phyloP scores from a whole-genome alignment of 1,140 invertebrate species.

The Hesperophylax magnus region DNA sequence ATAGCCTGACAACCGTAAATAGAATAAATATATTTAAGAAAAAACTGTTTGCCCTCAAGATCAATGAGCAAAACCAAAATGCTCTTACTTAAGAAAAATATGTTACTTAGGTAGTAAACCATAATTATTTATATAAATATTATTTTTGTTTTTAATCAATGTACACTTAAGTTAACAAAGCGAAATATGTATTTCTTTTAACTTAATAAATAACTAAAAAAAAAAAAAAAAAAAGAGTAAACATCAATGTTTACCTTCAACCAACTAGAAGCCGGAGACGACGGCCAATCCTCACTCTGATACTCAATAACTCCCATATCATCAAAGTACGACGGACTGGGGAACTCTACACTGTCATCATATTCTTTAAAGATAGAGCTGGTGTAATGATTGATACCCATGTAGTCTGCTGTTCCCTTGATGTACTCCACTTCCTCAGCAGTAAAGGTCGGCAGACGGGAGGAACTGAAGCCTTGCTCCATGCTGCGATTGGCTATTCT shows the following conservation, averaged over 20 bases:
- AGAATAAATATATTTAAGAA: too few species aligned
- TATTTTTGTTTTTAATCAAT: too few species aligned
- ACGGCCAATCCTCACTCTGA: slow-evolving; percentile 48
- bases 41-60: too few species aligned
- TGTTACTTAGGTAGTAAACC: too few species aligned
- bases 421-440: slow-evolving; percentile 71
- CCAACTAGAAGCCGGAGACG: slow-evolving; percentile 49
- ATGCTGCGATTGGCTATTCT: slow-evolving; percentile 60
- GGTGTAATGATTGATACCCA: slow-evolving; percentile 59
- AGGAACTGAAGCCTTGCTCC: slow-evolving; percentile 59
- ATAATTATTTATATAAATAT: too few species aligned
- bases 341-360: slow-evolving; percentile 1
- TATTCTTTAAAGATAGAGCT: slow-evolving; percentile 46
- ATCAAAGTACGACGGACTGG: slow-evolving; percentile 44
- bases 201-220: too few species aligned
- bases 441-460: slow-evolving; percentile 61
- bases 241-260: slow-evolving; percentile 35
- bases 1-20: too few species aligned
- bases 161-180: too few species aligned
- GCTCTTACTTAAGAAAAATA: too few species aligned
- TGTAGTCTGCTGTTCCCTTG: slow-evolving; percentile 66
- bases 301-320: slow-evolving; percentile 45
- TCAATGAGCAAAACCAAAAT: too few species aligned
- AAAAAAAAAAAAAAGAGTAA: too few species aligned
- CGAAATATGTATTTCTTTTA: too few species aligned